phyloP scores from a whole-genome alignment of 2,113 vertebrate genomes.

The Pollimyrus isidori region DNA sequence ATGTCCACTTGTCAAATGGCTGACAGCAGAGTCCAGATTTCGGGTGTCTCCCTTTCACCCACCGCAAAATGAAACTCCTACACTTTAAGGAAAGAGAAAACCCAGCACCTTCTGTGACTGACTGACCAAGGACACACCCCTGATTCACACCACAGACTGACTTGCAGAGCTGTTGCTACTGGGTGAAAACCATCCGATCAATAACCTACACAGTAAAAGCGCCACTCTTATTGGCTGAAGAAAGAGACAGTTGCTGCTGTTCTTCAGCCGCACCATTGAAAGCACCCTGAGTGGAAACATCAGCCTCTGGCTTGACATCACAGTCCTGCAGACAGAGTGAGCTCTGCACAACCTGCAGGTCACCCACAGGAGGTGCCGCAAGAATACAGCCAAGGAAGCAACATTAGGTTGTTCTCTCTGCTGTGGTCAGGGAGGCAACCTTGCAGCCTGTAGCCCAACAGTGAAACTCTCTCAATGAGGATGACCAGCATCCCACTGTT shows the following conservation, averaged over 20 bases:
- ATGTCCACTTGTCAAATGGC: not conserved
- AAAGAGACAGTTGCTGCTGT: not conserved
- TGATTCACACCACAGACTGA: too few relatives aligned
- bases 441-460: not conserved
- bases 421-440: not conserved
- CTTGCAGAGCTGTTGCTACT: too few relatives aligned
- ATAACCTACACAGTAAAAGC: not conserved
- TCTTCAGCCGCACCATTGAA: not conserved
- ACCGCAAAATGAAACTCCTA: not conserved
- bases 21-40: not conserved
- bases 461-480: not conserved
- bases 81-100: too few relatives aligned
- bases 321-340: not conserved
- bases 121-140: too few relatives aligned
- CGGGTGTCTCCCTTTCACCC: not conserved
- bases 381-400: not conserved
- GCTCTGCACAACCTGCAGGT: not conserved
- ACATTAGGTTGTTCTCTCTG: not conserved
- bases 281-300: not conserved
- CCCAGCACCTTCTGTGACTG: too few relatives aligned
- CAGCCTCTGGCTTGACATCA: not conserved
- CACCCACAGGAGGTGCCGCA: not conserved
- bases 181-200: too few relatives aligned
- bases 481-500: not conserved
- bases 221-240: not conserved